Conservation (phyloP, 2,888 invertebrate species). For the Spisula subtruncata region DNA sequence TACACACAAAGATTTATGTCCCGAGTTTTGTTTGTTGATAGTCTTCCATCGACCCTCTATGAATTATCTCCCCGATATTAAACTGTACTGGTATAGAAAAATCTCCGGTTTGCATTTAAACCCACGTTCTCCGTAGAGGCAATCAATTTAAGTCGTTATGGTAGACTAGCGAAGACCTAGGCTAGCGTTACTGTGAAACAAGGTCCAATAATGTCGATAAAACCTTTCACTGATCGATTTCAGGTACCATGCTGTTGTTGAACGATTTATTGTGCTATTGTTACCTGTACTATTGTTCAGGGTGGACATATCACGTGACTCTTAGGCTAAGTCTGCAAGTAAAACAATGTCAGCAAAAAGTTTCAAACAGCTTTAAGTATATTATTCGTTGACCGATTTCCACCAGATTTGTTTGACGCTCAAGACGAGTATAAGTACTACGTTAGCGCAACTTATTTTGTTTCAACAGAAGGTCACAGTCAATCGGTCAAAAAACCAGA, state of each 20-base stretch:
- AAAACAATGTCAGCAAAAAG: too few species aligned
- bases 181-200: neutral
- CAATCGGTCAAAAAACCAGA: too few species aligned
- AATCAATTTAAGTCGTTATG: conserved; percentile 36
- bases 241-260: neutral
- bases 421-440: too few species aligned
- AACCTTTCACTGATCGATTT: neutral
- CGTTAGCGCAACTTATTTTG: too few species aligned
- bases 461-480: too few species aligned
- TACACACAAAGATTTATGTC: neutral
- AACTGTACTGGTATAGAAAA: neutral
- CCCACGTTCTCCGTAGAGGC: neutral
- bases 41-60: neutral
- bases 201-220: conserved; percentile 33
- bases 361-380: too few species aligned
- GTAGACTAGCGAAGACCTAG: neutral
- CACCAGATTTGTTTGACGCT: too few species aligned
- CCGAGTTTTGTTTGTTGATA: neutral
- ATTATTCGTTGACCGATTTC: too few species aligned
- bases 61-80: neutral
- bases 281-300: neutral
- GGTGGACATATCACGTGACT: neutral
- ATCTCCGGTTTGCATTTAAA: conserved; percentile 35
- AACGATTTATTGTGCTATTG: neutral
- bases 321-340: too few species aligned